A percentile compares a stretch with the other conserved stretches of the same genome.
These are phyloP conservation scores for Diadema setosum DNA, from an alignment of 35 echinoderm and acorn worm species.

Conservation along the genomic window DNA sequence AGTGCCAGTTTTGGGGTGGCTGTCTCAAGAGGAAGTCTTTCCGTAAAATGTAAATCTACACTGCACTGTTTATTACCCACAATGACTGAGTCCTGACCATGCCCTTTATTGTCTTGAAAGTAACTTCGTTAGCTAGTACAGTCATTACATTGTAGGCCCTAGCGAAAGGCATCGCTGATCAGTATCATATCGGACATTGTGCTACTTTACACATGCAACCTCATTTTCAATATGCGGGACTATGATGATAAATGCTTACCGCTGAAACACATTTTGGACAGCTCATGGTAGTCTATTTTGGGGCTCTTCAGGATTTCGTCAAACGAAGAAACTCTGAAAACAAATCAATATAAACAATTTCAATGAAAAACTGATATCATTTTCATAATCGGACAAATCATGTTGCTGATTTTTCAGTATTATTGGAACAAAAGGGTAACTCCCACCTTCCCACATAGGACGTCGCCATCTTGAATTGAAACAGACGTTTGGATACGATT, in stretches of 20 bases:
- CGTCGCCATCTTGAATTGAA: conserved; percentile 1
- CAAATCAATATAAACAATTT: background rate
- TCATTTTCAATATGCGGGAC: background rate
- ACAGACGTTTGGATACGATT: too few species aligned
- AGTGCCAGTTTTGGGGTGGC: too few species aligned
- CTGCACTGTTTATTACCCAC: too few species aligned
- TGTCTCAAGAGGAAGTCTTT: too few species aligned
- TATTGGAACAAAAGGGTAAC: background rate
- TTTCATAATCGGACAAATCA: background rate
- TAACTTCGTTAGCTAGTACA: too few species aligned
- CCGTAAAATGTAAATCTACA: too few species aligned
- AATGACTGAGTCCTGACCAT: too few species aligned
- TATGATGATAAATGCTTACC: background rate
- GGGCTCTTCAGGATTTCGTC: conserved; percentile 45
- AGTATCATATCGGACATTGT: too few species aligned
- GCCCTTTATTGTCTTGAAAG: too few species aligned
- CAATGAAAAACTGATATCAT: background rate
- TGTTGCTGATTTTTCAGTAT: background rate
- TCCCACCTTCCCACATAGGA: conserved; percentile 1
- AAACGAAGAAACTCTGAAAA: conserved; percentile 46
- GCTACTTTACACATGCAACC: too few species aligned
- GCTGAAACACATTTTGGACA: conserved; percentile 59
- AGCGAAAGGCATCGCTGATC: too few species aligned
- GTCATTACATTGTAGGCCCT: too few species aligned
- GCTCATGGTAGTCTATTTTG: conserved; percentile 34